Percentiles rank a stretch among this genome's conserved stretches.
phyloP scores from a whole-genome alignment of 2,888 invertebrate genomes.

The Epinotia brunnichana region DNA sequence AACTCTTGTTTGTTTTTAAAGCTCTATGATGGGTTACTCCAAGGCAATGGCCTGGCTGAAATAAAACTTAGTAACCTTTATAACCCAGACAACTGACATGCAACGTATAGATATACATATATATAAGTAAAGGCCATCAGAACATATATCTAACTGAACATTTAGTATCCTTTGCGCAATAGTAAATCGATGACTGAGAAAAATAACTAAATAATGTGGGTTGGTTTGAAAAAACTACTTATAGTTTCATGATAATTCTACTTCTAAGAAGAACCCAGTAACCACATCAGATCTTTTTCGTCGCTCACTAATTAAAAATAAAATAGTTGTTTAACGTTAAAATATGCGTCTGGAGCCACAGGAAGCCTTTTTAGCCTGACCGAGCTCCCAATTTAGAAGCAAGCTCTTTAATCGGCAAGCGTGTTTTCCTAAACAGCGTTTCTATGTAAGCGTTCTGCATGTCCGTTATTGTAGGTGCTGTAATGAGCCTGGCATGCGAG shows the following conservation, averaged over 20 bases:
- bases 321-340: slow-evolving; percentile 18
- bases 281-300: background rate
- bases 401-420: slow-evolving; percentile 32
- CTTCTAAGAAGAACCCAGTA: background rate
- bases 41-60: background rate
- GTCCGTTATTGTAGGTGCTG: background rate
- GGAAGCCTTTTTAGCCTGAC: slow-evolving; percentile 19
- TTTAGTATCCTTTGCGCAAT: too few species aligned
- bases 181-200: background rate
- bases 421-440: slow-evolving; percentile 29
- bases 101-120: too few species aligned
- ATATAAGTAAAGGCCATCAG: background rate
- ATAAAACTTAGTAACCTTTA: background rate
- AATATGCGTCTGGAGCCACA: slow-evolving; percentile 29
- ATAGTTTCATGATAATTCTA: slow-evolving; percentile 1
- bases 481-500: slow-evolving; percentile 13
- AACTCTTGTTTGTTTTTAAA: background rate
- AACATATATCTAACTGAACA: background rate
- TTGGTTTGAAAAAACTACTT: background rate
- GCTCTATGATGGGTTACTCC: background rate
- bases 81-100: background rate
- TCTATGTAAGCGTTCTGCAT: slow-evolving; percentile 26
- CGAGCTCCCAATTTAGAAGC: slow-evolving; percentile 17
- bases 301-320: slow-evolving; percentile 21
- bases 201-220: background rate